Evolutionary conservation across 2,797 vertebrate species (phyloP).

Genomic region (Epinephelus malabaricus): DNA sequence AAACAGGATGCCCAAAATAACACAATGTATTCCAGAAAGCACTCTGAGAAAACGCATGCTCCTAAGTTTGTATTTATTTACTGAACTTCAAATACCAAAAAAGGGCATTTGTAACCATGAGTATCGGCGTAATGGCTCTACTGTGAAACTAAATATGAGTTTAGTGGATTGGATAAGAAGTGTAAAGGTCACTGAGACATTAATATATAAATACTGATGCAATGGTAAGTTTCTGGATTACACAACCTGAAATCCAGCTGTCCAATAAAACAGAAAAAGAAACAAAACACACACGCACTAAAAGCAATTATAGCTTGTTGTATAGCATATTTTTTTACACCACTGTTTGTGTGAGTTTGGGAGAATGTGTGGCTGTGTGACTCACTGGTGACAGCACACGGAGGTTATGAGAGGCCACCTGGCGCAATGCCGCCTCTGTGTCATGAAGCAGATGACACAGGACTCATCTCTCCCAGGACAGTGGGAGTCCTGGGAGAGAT

Average conservation of each 20-base stretch:
- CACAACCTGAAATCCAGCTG: neutral
- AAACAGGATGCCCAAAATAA: no score
- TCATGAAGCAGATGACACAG: conserved; percentile 61
- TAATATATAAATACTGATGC: conserved; percentile 12
- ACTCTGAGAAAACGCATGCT: no score
- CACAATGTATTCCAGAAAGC: no score
- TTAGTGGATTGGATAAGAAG: no score
- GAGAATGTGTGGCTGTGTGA: conserved; percentile 36
- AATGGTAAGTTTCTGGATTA: conserved; percentile 10
- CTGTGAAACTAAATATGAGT: no score
- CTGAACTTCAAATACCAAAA: no score
- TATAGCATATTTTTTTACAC: conserved; percentile 36
- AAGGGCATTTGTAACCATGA: neutral
- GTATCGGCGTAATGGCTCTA: neutral
- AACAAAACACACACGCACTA: no score
- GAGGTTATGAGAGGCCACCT: conserved; percentile 60
- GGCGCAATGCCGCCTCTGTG: conserved; percentile 35
- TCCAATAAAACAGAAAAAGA: neutral
- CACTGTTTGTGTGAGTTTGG: conserved; percentile 42
- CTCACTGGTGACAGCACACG: conserved; percentile 55
- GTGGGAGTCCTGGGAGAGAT: conserved; percentile 45
- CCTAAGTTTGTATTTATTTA: no score
- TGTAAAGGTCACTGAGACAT: neutral
- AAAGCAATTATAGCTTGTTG: conserved; percentile 36
- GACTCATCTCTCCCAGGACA: conserved; percentile 38